Base-by-base conservation (phyloP, 2,797 vertebrate species). In the Alfaro cultratus region DNA sequence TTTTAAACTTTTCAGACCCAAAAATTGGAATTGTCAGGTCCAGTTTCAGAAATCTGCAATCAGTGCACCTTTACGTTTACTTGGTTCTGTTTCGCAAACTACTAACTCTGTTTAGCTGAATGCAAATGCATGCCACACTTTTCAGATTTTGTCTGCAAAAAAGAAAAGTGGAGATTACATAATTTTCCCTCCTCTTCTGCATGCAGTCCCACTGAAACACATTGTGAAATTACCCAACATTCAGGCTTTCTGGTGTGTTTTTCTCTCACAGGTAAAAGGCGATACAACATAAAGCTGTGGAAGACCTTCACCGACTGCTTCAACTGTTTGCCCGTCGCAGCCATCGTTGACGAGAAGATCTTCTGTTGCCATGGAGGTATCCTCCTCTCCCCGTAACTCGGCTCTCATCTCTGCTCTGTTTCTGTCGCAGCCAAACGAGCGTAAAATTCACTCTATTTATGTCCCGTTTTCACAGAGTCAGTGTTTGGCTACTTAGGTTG, bases 251-350 rank as follows among this genome's bases (percentile, higher is more conserved):
- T 73, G 68, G 39, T 85, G 34, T 86, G 73, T 2, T 86, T 86
- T 84, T 29, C 47, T 80, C 72, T 73, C 77, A 43, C 93, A 99
- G 97, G 98, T 95, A 99, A 99, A 91, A 95, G 98, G 85, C 96
- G 98, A 45, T 99, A 99, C 93, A 99, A 99, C 95, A 99, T 99
- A 90, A 99, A 99, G 91, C 95, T 99, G 55, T 99, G 98, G 98
- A 99, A 99, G 92, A 99, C 98, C 0, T 99, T 99, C 93, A 99
- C 98, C 0, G 98, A 99, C 93, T 99, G 98, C 93, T 99, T 99
- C 93, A 99, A 99, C 94, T 99, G 98, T 93, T 94, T 99, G 93
- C 98, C 98, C 46, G 98, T 99, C 0, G 97, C 98, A 0, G 98
- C 98, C 78, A 99, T 99, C 0, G 98, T 99, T 76, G 98, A 96